A percentile compares a stretch with the other conserved stretches of the same genome.
phyloP scores from a whole-genome alignment of 2,888 invertebrate genomes.

The Tetheella fluctuosa region DNA sequence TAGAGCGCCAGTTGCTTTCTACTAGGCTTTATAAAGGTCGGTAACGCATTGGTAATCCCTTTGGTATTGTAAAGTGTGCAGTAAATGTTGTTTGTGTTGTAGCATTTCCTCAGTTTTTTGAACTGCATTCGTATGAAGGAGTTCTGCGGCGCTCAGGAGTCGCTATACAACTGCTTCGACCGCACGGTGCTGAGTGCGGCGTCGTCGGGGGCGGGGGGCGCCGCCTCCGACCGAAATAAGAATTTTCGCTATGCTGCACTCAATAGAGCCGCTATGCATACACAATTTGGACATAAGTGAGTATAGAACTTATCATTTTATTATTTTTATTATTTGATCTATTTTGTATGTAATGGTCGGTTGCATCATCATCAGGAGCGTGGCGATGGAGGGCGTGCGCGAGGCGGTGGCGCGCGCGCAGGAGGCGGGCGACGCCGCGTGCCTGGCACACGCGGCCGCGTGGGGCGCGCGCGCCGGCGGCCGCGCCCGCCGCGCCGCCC shows the following conservation, averaged over 20 bases:
- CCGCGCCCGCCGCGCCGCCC: constrained; percentile 84
- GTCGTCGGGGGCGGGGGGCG: constrained; percentile 59
- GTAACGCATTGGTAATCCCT: no score
- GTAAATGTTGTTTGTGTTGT: constrained; percentile 50
- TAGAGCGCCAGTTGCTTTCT: no score
- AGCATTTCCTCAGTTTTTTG: constrained; percentile 96
- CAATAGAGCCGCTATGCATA: constrained; percentile 95
- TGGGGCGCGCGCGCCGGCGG: constrained; percentile 65
- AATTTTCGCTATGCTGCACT: constrained; percentile 94
- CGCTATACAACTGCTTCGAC: constrained; percentile 92
- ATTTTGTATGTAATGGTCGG: no score
- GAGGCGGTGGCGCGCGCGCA: constrained; percentile 95
- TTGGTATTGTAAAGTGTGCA: neutral
- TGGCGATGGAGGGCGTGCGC: constrained; percentile 91
- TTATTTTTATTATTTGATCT: no score
- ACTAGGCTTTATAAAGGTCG: no score
- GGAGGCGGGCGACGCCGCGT: constrained; percentile 93
- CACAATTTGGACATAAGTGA: constrained; percentile 92
- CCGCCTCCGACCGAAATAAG: constrained; percentile 81
- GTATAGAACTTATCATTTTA: constrained; percentile 21
- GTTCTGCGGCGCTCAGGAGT: constrained; percentile 92
- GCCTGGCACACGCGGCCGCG: constrained; percentile 72
- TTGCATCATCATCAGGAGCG: constrained; percentile 77
- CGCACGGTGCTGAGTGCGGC: constrained; percentile 77
- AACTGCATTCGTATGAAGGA: constrained; percentile 95